Conservation (phyloP, 2,888 invertebrate genomes). For the Pristionchus exspectatus region DNA sequence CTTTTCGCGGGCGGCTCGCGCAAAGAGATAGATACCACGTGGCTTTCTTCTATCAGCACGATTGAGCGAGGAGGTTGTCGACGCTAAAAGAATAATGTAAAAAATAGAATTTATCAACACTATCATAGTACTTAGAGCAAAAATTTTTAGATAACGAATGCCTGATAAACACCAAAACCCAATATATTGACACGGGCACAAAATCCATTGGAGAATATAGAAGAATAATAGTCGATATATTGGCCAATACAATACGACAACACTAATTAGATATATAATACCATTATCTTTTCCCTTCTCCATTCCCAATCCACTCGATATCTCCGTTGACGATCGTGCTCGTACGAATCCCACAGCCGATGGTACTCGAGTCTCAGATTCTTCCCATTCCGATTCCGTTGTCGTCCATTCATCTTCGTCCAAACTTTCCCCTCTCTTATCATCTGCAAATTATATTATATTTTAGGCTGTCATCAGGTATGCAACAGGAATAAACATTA, state of each 20-base stretch:
- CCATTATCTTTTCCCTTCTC: background rate
- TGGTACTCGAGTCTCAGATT: background rate
- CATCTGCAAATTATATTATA: background rate
- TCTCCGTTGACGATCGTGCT: slow-evolving; percentile 7
- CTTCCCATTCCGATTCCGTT: slow-evolving; percentile 58
- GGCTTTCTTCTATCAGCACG: background rate
- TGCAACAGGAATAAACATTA: no score
- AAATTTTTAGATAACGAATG: no score
- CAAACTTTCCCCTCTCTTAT: background rate
- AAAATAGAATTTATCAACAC: no score
- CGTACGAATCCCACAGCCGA: background rate
- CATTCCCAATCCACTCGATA: background rate
- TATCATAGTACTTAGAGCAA: no score
- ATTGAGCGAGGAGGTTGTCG: background rate
- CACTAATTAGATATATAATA: background rate
- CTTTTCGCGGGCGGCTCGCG: slow-evolving; percentile 91
- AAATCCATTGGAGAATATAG: no score
- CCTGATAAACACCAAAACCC: no score
- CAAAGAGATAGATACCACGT: slow-evolving; percentile 84
- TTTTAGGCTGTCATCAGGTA: no score
- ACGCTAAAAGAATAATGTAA: background rate
- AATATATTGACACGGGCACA: no score
- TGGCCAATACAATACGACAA: no score
- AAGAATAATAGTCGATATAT: no score
- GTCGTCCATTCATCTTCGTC: slow-evolving; percentile 47